Conservation (phyloP, 2,888 invertebrate genomes). For the Mamestra brassicae region DNA sequence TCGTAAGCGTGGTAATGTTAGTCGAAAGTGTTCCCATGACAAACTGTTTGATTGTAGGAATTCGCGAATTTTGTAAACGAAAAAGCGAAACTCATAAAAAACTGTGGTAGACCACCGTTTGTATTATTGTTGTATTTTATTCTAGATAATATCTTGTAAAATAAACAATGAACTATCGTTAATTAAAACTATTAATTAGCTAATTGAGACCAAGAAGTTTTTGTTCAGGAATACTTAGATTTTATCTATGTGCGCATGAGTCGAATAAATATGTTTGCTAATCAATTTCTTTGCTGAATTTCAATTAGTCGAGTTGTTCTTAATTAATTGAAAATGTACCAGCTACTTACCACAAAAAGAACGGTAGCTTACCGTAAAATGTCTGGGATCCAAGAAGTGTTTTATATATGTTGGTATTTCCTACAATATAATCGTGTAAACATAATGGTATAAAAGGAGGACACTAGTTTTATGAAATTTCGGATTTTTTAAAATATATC, state of each 20-base stretch:
- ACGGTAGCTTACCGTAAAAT: slow-evolving; percentile 2
- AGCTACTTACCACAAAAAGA: slow-evolving; percentile 6
- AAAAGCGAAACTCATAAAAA: too few species aligned
- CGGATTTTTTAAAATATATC: neutral
- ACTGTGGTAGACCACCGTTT: too few species aligned
- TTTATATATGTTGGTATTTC: neutral
- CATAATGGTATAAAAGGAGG: neutral
- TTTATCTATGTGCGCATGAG: slow-evolving; percentile 23
- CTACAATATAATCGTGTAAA: neutral
- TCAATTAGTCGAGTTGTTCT: slow-evolving; percentile 11
- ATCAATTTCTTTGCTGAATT: slow-evolving; percentile 42
- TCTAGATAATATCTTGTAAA: neutral
- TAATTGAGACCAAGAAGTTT: slow-evolving; percentile 31
- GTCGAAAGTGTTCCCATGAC: slow-evolving; percentile 68
- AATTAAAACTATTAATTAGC: slow-evolving; percentile 32
- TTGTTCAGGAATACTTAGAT: slow-evolving; percentile 19
- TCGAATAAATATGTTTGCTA: slow-evolving; percentile 39
- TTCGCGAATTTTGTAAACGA: slow-evolving; percentile 33
- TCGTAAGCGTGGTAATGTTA: slow-evolving; percentile 59
- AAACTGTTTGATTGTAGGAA: slow-evolving; percentile 34
- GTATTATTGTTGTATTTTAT: neutral
- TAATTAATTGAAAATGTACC: slow-evolving; percentile 14
- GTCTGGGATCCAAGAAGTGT: neutral
- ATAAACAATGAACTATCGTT: neutral
- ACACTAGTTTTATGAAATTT: neutral